Conservation (phyloP, 2,797 vertebrate genomes). For the Poeciliopsis presidionis region DNA sequence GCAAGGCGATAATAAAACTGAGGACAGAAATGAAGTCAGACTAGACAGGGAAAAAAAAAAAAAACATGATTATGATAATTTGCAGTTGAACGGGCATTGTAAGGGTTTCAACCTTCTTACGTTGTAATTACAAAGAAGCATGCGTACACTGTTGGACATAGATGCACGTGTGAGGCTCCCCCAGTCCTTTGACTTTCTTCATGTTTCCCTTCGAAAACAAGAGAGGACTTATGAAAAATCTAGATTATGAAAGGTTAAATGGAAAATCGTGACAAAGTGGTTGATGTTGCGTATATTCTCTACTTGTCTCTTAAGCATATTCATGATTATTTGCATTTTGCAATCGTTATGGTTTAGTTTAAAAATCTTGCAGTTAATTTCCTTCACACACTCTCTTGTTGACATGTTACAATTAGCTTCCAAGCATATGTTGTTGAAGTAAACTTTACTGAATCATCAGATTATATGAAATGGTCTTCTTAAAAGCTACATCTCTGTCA, state of each 20-base stretch:
- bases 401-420: neutral
- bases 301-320: neutral
- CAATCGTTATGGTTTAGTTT: neutral
- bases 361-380: neutral
- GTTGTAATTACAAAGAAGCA: slow-evolving; percentile 54
- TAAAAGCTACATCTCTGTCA: neutral
- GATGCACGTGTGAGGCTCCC: neutral
- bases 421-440: neutral
- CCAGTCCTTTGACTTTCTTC: neutral
- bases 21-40: slow-evolving; percentile 29
- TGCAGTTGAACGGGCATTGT: slow-evolving; percentile 52
- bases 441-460: too few relatives aligned
- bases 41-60: slow-evolving; percentile 36
- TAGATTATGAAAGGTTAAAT: neutral
- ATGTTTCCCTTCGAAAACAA: neutral
- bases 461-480: neutral
- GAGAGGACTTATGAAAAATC: neutral
- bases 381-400: neutral
- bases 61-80: slow-evolving; percentile 68
- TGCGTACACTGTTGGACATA: neutral
- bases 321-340: neutral
- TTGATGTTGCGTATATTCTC: neutral
- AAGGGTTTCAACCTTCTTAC: slow-evolving; percentile 52
- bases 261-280: neutral
- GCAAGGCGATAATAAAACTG: slow-evolving; percentile 47